Evolutionary conservation across 2,113 vertebrate species (phyloP).

Genomic region (Nyctibius bracteatus): DNA sequence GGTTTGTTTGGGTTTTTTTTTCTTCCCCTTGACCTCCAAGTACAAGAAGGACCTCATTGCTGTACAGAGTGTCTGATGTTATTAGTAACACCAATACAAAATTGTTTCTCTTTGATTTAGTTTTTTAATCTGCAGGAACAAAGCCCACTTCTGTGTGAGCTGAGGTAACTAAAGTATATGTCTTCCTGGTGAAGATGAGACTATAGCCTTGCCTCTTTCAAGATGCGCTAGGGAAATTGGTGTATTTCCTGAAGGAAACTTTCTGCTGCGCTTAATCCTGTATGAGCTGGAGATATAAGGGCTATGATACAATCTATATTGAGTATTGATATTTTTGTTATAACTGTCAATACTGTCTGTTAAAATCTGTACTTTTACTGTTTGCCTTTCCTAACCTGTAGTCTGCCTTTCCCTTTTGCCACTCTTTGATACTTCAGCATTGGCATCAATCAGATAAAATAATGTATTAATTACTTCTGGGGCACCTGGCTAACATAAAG

Average conservation of each 20-base stretch:
- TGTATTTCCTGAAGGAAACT: not conserved
- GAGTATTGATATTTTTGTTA: not conserved
- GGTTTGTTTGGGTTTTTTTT: not conserved
- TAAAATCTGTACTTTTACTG: not conserved
- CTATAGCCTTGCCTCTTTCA: not conserved
- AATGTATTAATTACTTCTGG: not conserved
- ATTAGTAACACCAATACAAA: not conserved
- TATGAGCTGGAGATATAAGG: not conserved
- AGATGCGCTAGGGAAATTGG: not conserved
- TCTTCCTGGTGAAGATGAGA: not conserved
- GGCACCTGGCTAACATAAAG: not conserved
- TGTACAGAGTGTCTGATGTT: not conserved
- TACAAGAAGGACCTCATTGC: not conserved
- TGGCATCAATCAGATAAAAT: not conserved
- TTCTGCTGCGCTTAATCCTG: not conserved
- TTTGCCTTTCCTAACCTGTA: not conserved
- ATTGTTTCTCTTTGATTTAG: not conserved
- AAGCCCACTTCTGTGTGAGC: not conserved
- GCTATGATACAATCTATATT: not conserved
- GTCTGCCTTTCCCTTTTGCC: not conserved
- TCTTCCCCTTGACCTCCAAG: rapidly evolving
- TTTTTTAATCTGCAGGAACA: not conserved
- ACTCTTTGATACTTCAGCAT: not conserved
- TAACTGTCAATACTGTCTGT: not conserved
- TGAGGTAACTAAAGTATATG: not conserved